Base-by-base conservation (phyloP, 1,140 invertebrate genomes). In the Liolophura sinensis region DNA sequence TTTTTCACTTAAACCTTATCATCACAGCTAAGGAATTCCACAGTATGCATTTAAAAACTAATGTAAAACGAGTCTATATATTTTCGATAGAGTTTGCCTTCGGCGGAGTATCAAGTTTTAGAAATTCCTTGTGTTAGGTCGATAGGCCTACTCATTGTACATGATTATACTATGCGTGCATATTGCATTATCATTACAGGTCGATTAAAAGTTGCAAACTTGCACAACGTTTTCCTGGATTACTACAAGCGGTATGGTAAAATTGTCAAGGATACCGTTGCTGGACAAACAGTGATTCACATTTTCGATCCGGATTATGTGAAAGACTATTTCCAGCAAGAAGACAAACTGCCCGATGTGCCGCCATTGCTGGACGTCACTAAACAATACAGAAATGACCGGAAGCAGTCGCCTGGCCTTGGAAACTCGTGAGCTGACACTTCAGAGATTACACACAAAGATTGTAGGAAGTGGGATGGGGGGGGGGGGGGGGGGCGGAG, bases 371-470 rank as follows among this genome's bases (percentile, higher is more conserved):
- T 87, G 65, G 85, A 87, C 70, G 85, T 86, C 0, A 81, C 82
- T 16, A 79, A 86, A 71, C 63, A 83, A 18, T 88, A 88, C 73
- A 77, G 85, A 68, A 73, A 84, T 70, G 78, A 84, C 73, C 83
- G 80, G 47, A 73, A 83, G 62, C 75, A 87, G 66, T 87, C 85
- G 27, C 82, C 80, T 9, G 89, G 89, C n/a, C 76, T 90, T 9
- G 87, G 88, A 51, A 89, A 89, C 74, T 83, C 82, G 87, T 88
- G 77, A 81, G 80, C 73, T 51, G 4, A 14, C 55, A 20, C 92
- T 95, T 25, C 31, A 40, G 31, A 40, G 3, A 40, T 9, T 5
- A 5, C 31, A 5, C 31, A 3, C 3, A 40, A 9, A 40, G 3
- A 9, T 40, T 40, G 31, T 5, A 40, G 9, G 31, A 40, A 3